Evolutionary conservation across 2,113 vertebrate species (phyloP).

Genomic region (Oncorhynchus masou): DNA sequence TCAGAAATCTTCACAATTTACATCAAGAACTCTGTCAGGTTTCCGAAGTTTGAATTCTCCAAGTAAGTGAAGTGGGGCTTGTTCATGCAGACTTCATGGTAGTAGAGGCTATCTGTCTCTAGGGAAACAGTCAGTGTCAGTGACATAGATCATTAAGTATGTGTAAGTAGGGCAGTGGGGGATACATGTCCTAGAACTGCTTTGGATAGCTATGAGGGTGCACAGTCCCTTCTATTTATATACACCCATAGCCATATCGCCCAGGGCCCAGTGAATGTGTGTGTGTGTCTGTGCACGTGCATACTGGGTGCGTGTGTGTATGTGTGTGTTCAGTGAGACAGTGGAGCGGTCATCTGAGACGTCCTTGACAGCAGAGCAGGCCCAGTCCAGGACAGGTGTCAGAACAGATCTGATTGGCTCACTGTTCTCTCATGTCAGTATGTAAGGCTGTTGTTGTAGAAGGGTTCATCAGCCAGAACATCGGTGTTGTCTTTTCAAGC

Average conservation of each 20-base stretch:
- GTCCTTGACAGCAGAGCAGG: slow-evolving; percentile 61
- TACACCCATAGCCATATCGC: not conserved
- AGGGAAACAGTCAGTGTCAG: slow-evolving; percentile 6
- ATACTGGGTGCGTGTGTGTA: slow-evolving; percentile 34
- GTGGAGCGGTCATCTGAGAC: slow-evolving; percentile 63
- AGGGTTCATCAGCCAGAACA: not conserved
- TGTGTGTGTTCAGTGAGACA: slow-evolving; percentile 52
- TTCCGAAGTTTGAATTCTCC: slow-evolving; percentile 93
- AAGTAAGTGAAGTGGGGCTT: slow-evolving; percentile 80
- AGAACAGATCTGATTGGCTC: slow-evolving; percentile 32
- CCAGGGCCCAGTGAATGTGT: slow-evolving; percentile 17
- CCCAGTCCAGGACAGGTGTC: slow-evolving; percentile 63
- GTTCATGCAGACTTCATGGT: not conserved
- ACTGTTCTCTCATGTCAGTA: slow-evolving; percentile 7
- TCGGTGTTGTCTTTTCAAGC: slow-evolving; percentile 13
- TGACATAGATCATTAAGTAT: slow-evolving; percentile 9
- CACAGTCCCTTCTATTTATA: slow-evolving; percentile 62
- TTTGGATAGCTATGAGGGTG: slow-evolving; percentile 58
- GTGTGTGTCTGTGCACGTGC: slow-evolving; percentile 3
- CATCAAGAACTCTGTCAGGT: slow-evolving; percentile 95
- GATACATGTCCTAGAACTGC: slow-evolving; percentile 39
- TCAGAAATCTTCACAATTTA: slow-evolving; percentile 94
- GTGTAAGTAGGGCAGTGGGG: slow-evolving; percentile 30
- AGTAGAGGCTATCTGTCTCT: slow-evolving; percentile 1
- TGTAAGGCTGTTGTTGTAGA: slow-evolving; percentile 5